Conservation (phyloP, 2,797 vertebrate genomes). For the Cyclopterus lumpus region DNA sequence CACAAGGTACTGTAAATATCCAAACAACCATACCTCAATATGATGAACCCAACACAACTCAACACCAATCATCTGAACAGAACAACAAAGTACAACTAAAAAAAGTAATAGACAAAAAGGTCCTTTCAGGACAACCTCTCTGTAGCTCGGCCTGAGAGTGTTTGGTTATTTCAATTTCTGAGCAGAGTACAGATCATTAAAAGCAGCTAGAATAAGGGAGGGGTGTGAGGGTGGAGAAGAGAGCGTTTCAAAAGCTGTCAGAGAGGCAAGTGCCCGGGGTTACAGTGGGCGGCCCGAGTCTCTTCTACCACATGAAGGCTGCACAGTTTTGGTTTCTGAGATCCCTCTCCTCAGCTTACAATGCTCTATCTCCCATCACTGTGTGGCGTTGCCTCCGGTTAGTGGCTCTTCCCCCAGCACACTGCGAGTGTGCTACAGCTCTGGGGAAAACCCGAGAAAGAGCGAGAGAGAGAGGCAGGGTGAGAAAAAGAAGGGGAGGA, state of each 20-base stretch:
- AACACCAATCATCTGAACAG: background rate
- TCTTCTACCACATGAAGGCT: constrained; percentile 29
- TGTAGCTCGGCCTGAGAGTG: constrained; percentile 33
- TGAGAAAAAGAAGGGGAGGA: constrained; percentile 41
- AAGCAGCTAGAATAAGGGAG: constrained; percentile 39
- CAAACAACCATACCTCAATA: background rate
- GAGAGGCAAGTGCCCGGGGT: constrained; percentile 43
- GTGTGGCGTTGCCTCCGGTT: constrained; percentile 42
- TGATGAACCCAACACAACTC: background rate
- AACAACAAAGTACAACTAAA: background rate
- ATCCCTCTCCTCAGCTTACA: constrained; percentile 40
- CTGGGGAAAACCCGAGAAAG: constrained; percentile 49
- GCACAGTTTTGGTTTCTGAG: constrained; percentile 36
- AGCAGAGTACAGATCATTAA: constrained; percentile 42
- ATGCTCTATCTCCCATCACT: constrained; percentile 38
- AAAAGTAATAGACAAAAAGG: constrained; percentile 6
- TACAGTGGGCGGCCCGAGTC: constrained; percentile 37
- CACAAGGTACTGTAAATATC: background rate
- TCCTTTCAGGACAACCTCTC: constrained; percentile 47
- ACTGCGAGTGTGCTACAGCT: constrained; percentile 52
- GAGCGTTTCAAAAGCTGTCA: constrained; percentile 45
- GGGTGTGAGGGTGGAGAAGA: constrained; percentile 17
- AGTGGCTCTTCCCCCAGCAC: constrained; percentile 45
- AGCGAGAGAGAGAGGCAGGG: constrained; percentile 8
- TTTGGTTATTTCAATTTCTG: constrained; percentile 17